phyloP scores from a whole-genome alignment of 2,113 vertebrate species.

The Ictalurus furcatus region DNA sequence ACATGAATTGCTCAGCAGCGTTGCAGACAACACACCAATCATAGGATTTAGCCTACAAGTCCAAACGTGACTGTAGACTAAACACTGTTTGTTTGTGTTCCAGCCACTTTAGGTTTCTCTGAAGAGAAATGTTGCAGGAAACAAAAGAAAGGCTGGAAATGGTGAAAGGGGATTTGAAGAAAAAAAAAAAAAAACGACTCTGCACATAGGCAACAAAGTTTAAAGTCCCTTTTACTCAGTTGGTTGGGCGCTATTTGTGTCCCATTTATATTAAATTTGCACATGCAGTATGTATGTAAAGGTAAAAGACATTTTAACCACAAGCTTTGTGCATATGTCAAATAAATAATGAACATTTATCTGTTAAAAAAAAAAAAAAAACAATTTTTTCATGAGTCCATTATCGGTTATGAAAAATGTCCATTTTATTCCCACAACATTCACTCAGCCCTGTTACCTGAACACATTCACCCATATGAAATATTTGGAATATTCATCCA shows the following conservation, averaged over 20 bases:
- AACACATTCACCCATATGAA: background rate
- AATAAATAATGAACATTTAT: background rate
- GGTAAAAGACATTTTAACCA: background rate
- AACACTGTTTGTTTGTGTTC: conserved; percentile 16
- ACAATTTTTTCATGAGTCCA: no score
- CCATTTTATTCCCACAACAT: background rate
- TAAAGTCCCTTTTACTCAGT: background rate
- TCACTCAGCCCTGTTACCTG: background rate
- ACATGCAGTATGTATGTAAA: background rate
- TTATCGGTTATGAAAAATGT: background rate
- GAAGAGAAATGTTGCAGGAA: conserved; percentile 13
- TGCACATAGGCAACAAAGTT: background rate
- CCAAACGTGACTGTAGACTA: conserved; percentile 29
- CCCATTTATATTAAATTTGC: background rate
- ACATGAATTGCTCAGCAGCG: background rate
- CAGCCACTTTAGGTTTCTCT: background rate
- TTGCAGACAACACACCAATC: conserved; percentile 30
- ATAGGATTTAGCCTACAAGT: conserved; percentile 16
- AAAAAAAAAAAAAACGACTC: background rate
- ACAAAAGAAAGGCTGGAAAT: background rate
- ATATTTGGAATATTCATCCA: background rate
- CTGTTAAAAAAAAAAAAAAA: no score
- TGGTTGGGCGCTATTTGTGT: background rate
- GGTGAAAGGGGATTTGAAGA: conserved; percentile 3
- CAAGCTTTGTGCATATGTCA: no score